A percentile compares a stretch with the other conserved stretches of the same genome.
These are phyloP conservation scores for Acestrorhynchus altus DNA, from an alignment of 2,797 vertebrate species.

Conservation along the genomic window DNA sequence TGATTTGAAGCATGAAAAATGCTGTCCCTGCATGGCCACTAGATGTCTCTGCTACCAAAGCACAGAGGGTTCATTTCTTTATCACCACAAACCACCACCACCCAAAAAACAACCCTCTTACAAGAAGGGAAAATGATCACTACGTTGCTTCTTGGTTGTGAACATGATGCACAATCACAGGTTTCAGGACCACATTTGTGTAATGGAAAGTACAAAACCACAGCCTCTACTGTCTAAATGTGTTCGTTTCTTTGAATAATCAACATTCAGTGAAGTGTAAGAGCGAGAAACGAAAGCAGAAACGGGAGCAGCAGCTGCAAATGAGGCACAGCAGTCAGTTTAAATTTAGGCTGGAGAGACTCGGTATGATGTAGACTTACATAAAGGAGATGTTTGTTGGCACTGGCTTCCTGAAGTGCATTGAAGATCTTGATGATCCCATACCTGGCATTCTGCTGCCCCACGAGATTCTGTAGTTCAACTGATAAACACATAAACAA, in stretches of 20 bases:
- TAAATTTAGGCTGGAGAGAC: neutral
- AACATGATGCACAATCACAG: neutral
- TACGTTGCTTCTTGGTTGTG: neutral
- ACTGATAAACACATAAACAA: conserved; percentile 75
- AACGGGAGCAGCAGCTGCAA: conserved; percentile 1
- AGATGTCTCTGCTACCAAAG: conserved; percentile 23
- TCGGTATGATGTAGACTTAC: conserved; percentile 79
- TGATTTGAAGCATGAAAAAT: neutral
- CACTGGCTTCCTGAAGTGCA: conserved; percentile 92
- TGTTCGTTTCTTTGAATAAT: neutral
- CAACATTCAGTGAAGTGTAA: neutral
- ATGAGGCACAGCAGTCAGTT: neutral
- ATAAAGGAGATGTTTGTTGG: conserved; percentile 97
- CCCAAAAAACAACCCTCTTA: neutral
- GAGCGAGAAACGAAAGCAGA: neutral
- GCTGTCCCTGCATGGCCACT: conserved; percentile 5
- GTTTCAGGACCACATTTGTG: neutral
- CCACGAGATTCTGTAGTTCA: conserved; percentile 94
- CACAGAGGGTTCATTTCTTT: too few relatives aligned
- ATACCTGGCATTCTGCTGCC: conserved; percentile 95
- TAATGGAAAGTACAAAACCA: conserved; percentile 5
- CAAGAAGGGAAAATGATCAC: neutral
- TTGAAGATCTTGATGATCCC: conserved; percentile 98
- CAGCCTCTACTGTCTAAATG: too few relatives aligned
- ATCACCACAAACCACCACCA: neutral